phyloP scores from a whole-genome alignment of 53 echinoderm and acorn worm genomes.

The Mesocentrotus franciscanus region DNA sequence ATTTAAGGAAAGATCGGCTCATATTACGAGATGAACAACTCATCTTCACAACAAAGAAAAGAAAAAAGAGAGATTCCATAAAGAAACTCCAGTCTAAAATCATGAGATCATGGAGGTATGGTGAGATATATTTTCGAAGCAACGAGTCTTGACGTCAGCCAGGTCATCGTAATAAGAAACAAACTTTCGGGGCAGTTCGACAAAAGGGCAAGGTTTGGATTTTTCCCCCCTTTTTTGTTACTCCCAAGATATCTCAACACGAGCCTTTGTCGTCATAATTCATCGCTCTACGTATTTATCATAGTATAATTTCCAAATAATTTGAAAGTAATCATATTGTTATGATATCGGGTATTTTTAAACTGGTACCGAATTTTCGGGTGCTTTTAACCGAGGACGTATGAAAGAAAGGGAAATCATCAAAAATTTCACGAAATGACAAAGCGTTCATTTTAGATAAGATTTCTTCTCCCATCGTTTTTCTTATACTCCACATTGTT shows the following conservation, averaged over 20 bases:
- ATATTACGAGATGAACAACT: background rate
- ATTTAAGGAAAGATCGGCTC: background rate
- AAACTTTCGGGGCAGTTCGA: conserved; percentile 7
- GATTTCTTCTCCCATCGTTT: background rate
- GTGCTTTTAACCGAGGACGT: background rate
- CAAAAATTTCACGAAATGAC: background rate
- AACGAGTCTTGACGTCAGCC: background rate
- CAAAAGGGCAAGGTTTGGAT: background rate
- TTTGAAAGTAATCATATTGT: background rate
- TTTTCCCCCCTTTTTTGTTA: background rate
- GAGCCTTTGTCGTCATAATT: background rate
- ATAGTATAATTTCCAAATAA: background rate
- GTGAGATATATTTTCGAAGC: conserved; percentile 7
- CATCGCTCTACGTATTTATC: background rate
- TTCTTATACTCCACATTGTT: too few species aligned
- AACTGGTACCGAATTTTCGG: background rate
- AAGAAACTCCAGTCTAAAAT: background rate
- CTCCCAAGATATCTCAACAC: background rate
- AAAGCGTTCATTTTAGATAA: background rate
- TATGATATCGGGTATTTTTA: background rate
- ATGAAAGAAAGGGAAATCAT: background rate
- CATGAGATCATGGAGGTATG: background rate
- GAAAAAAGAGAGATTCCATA: background rate
- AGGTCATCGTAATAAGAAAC: conserved; percentile 12
- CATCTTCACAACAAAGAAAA: background rate